A percentile compares a stretch with the other conserved stretches of the same genome.
Conservation (phyloP, 1,140 invertebrate genomes). For the Zaprionus vittiger region DNA sequence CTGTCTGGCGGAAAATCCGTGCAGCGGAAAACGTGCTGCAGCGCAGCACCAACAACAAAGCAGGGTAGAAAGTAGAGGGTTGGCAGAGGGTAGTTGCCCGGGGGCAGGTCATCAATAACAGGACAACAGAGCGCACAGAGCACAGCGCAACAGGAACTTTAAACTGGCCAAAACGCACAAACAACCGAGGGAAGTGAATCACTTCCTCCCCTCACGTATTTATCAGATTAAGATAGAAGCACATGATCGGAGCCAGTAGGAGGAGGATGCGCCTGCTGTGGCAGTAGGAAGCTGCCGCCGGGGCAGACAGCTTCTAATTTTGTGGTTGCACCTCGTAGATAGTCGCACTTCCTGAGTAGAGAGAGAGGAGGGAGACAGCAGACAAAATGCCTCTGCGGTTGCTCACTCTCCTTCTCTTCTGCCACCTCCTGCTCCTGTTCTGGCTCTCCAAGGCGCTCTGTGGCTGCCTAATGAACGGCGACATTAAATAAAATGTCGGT, state of each 20-base stretch:
- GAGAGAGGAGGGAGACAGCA: background rate
- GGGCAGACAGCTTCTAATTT: constrained; percentile 61
- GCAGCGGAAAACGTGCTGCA: constrained; percentile 55
- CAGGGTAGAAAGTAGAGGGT: background rate
- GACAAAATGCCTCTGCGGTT: constrained; percentile 67
- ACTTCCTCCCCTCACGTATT: constrained; percentile 57
- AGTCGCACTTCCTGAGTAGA: constrained; percentile 1
- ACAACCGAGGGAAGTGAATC: constrained; percentile 25
- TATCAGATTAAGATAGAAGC: constrained; percentile 79
- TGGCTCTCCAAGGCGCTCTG: constrained; percentile 43
- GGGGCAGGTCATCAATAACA: constrained; percentile 68
- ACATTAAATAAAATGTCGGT: constrained; percentile 81
- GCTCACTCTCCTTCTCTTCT: background rate
- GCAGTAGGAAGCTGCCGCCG: background rate
- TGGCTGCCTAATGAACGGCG: constrained; percentile 75
- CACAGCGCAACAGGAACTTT: constrained; percentile 51
- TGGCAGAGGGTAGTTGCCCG: background rate
- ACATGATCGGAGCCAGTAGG: constrained; percentile 57
- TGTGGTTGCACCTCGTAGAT: constrained; percentile 39
- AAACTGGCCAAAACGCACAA: constrained; percentile 48
- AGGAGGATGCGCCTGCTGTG: background rate
- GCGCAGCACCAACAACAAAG: constrained; percentile 35
- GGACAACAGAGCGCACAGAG: background rate
- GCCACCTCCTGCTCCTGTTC: background rate
- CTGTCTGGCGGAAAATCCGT: constrained; percentile 66